These are phyloP conservation scores for Epizoanthus stellaris DNA, from an alignment of 92 coral and sea anemone genomes.

Conservation along the genomic window DNA sequence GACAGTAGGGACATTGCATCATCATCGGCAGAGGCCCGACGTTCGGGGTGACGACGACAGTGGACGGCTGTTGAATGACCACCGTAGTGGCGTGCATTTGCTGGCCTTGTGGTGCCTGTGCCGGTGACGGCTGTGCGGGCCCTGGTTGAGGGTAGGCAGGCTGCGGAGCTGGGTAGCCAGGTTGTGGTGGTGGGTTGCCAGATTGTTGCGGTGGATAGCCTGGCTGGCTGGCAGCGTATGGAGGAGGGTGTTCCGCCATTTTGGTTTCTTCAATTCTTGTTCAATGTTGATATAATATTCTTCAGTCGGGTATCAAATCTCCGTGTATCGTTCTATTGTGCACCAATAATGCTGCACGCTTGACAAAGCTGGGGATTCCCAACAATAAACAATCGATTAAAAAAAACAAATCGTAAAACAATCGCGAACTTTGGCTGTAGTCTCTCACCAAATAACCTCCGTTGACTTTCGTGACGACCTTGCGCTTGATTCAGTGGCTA, in stretches of 20 bases:
- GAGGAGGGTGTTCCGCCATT: conserved; percentile 42
- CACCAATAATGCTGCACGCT: no score
- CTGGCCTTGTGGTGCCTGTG: background rate
- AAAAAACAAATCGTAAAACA: no score
- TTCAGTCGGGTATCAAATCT: no score
- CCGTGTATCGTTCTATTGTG: no score
- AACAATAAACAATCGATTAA: no score
- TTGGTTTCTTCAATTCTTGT: no score
- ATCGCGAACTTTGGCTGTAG: no score
- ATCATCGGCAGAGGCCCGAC: conserved; percentile 51
- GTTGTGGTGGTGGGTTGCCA: background rate
- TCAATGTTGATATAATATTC: background rate
- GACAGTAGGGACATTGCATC: conserved; percentile 63
- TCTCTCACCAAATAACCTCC: no score
- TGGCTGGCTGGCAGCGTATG: conserved; percentile 4
- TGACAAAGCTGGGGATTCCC: no score
- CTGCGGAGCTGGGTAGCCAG: conserved; percentile 25
- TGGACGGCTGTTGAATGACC: conserved; percentile 36
- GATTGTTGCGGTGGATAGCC: conserved; percentile 30
- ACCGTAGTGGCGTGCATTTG: conserved; percentile 39
- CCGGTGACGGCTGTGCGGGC: conserved; percentile 2
- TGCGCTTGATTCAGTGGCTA: no score
- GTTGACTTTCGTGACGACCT: no score
- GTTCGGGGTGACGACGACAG: conserved; percentile 23
- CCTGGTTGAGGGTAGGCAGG: conserved; percentile 17